Base-by-base conservation (phyloP, 1,140 invertebrate species). In the Muscidifurax raptorellus region DNA sequence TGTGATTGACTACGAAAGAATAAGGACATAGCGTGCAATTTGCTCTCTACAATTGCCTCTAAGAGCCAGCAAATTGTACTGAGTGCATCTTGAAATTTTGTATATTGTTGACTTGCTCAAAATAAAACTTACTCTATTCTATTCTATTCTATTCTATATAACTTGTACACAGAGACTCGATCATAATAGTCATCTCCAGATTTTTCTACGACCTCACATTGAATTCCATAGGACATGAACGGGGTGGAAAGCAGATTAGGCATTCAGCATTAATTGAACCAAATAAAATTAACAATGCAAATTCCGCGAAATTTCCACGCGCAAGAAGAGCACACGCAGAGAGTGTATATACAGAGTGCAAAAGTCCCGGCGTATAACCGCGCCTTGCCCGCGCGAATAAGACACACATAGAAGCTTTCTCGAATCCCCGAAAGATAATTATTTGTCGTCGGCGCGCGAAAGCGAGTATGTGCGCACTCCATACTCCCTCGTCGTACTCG, bases 201-300 rank as follows among this genome's bases (percentile, higher is more conserved):
- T 40, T 40, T 40, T 40, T 40, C 36, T 1, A 12, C 36, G 5
- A 40, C 10, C 36, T 10, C 7, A 40, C 36, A 9, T 40, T 10
- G 15, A 15, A 47, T 59, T 59, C 52, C n/a, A 59, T 59, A 59
- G 1, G 15, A 7, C 2, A 59, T 1, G 4, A 59, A 22, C 52
- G 6, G 52, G 2, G 22, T 18, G 10, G 12, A 59, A 1, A 59
- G 52, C 18, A 59, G 5, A 59, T 59, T 59, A 59, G 5, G 4
- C n/a, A 22, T 59, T 22, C 6, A 9, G 22, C 6, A 22, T 22
- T 7, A 59, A 59, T 59, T 59, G 52, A 59, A 59, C 18, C 15
- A 59, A 59, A 59, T 59, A 59, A 59, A 59, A 59, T 59, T 59
- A 59, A 59, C 52, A 59, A 59, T 59, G 52, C 52, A 59, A 59